Evolutionary conservation across 2,113 vertebrate genomes (phyloP), one percentile per base, ranked within the genome.

Genomic region (Callionymus lyra): DNA sequence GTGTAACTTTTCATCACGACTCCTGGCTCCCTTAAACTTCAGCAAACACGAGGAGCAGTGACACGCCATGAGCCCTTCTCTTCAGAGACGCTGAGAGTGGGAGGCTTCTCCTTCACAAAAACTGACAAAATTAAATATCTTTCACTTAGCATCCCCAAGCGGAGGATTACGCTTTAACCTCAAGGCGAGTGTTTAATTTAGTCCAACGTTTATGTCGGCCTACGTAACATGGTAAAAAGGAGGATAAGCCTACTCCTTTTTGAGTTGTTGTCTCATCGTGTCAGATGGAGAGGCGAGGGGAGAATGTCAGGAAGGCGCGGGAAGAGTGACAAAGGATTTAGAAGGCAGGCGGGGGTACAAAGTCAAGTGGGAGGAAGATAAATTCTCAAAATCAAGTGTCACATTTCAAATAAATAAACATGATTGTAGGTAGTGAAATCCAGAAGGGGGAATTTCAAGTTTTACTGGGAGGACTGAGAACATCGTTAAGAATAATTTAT

Each of bases 361-460:
- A 57, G 54, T 56, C 34, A 33, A 59, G 68, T 65, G 50, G 67
- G 69, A 68, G 70, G 61, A 59, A 60, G 68, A 74, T 60, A 61
- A 66, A 72, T 65, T 66, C 65, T 68, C 63, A 70, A 55, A 67
- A 65, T 38, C 41, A 68, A 46, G 51, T 39, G 39, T 35, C 57
- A 47, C 34, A 41, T 67, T 74, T 59, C 64, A 71, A 67, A 72
- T 65, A 70, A 76, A 76, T 68, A 57, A 69, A 73, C 70, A 53
- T 21, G 41, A 70, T 53, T 61, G 49, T 19, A 41, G 45, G 15
- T 40, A 34, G 47, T 46, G 38, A 50, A 47, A 41, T 21, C 14
- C 21, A 57, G 44, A 50, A 53, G n/a, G n/a, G n/a, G n/a, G n/a
- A n/a, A n/a, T n/a, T n/a, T n/a, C n/a, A n/a, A n/a, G n/a, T n/a